Percentiles rank a stretch among this genome's conserved stretches.
phyloP scores from a whole-genome alignment of 1,140 invertebrate species.

The Cotesia vestalis region DNA sequence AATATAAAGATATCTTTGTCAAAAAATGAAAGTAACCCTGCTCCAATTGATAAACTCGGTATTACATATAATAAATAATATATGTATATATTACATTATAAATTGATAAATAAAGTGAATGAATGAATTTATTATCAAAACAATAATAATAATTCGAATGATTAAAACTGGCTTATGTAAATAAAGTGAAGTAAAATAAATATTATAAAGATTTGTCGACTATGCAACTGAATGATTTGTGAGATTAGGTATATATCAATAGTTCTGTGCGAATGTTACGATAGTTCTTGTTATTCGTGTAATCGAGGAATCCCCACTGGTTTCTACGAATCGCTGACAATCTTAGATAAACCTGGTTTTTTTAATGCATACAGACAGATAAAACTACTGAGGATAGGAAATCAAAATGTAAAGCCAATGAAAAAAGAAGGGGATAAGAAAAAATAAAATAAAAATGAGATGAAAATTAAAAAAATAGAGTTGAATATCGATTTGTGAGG shows the following conservation, averaged over 20 bases:
- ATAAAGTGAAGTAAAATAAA: too few relatives aligned
- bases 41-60: too few relatives aligned
- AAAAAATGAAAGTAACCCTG: too few relatives aligned
- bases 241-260: conserved; percentile 3
- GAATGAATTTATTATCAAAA: too few relatives aligned
- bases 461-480: background rate
- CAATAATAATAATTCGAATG: too few relatives aligned
- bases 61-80: too few relatives aligned
- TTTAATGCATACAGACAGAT: conserved; percentile 5
- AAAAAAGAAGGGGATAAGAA: conserved; percentile 20
- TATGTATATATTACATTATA: too few relatives aligned
- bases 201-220: conserved; percentile 6
- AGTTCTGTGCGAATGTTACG: conserved; percentile 15
- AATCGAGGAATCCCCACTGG: conserved; percentile 26
- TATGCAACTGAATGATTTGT: conserved; percentile 10
- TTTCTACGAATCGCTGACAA: conserved; percentile 26
- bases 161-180: too few relatives aligned
- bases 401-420: conserved; percentile 2
- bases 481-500: conserved; percentile 32
- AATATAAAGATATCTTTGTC: too few relatives aligned
- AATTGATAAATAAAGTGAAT: too few relatives aligned
- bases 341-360: conserved; percentile 24
- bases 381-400: background rate
- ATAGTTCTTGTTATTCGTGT: conserved; percentile 23
- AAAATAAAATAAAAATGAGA: conserved; percentile 5